Evolutionary conservation across 2,113 vertebrate species (phyloP).

Genomic region (Nothocercus nigrocapillus): DNA sequence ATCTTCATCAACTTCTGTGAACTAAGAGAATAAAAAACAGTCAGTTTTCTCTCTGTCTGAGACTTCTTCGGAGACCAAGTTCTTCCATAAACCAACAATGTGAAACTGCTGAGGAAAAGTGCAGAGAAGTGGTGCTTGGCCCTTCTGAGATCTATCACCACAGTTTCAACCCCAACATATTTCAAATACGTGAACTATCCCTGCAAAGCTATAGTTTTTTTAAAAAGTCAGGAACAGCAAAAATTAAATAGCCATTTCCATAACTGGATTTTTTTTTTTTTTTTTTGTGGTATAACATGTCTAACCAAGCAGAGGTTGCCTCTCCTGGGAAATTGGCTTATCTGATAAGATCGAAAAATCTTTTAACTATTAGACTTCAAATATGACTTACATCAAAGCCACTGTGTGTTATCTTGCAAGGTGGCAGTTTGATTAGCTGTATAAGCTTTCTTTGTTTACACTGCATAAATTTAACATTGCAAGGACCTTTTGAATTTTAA

Average conservation of each 20-base stretch:
- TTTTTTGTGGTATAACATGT: not conserved
- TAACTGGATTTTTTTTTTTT: not conserved
- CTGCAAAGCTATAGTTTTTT: not conserved
- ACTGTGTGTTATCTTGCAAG: not conserved
- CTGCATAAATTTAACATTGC: not conserved
- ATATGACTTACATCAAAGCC: not conserved
- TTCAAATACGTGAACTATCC: not conserved
- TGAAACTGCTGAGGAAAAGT: not conserved
- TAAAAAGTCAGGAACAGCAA: not conserved
- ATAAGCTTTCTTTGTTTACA: not conserved
- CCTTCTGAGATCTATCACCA: not conserved
- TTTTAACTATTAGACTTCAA: not conserved
- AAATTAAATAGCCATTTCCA: not conserved
- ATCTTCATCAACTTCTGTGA: constrained; percentile 78
- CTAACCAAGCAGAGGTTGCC: not conserved
- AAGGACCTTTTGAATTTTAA: not conserved
- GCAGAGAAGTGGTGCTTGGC: not conserved
- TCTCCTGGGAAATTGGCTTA: not conserved
- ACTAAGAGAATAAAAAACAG: constrained; percentile 36
- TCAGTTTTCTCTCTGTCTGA: not conserved
- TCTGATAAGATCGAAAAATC: not conserved
- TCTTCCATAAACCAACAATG: not conserved
- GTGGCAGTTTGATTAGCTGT: not conserved
- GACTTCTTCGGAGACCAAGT: not conserved
- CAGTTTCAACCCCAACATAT: not conserved